Percentiles rank a stretch among this genome's conserved stretches.
Evolutionary conservation across 2,113 vertebrate genomes (phyloP).

Genomic region (Leucoraja erinaceus): DNA sequence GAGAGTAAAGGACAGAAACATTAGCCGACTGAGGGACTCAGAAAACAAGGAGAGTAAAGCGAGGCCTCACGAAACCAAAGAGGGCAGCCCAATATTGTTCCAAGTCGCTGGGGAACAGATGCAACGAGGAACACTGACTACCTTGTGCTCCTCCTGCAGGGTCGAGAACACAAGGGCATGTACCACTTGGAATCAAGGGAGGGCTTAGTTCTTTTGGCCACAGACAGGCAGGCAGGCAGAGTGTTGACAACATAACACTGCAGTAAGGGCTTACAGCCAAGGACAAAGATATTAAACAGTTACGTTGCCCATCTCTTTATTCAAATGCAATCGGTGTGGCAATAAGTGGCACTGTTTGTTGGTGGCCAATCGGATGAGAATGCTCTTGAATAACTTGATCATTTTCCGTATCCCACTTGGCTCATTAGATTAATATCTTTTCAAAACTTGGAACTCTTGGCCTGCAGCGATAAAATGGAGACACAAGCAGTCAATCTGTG

Average conservation of each 20-base stretch:
- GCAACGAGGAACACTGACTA: background rate
- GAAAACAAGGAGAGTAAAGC: background rate
- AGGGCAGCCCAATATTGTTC: background rate
- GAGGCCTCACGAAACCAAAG: background rate
- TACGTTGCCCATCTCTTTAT: background rate
- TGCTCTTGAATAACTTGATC: background rate
- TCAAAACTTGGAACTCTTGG: background rate
- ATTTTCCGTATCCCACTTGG: background rate
- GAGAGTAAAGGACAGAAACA: no score
- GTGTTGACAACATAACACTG: background rate
- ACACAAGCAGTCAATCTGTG: no score
- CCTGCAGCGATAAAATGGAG: no score
- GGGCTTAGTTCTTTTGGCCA: background rate
- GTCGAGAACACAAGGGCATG: background rate
- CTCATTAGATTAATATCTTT: conserved; percentile 12
- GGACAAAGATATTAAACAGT: background rate
- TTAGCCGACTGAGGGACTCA: background rate
- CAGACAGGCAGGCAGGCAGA: background rate
- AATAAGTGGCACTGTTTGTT: background rate
- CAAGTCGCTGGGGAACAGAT: background rate
- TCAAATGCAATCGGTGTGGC: background rate
- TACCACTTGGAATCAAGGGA: background rate
- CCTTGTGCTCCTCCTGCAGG: background rate
- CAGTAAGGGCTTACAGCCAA: background rate
- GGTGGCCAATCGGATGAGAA: background rate